Evolutionary conservation across 2,113 vertebrate genomes (phyloP), one percentile per base, ranked within the genome.

Genomic region (Menidia beryllina): DNA sequence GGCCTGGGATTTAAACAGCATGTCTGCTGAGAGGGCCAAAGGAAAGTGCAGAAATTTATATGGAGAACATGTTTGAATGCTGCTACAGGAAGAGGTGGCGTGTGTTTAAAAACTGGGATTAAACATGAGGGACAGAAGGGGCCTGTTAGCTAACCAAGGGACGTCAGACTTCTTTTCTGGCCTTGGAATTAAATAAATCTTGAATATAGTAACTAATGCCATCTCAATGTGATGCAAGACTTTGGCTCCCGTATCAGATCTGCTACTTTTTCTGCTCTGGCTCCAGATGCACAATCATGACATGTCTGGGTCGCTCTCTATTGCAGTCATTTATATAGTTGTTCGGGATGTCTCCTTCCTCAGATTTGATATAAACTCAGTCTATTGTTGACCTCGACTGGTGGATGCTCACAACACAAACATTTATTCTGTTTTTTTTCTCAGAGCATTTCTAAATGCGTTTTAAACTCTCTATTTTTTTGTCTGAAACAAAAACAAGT

Each of bases 201-300:
- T 79, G 86, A 79, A 88, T 69, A 56, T 79, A 83, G 70, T 56
- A 27, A 21, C 51, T 80, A 72, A 85, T 77, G 65, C 10, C 74
- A 72, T 84, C 23, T 69, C 41, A 76, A 71, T 73, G 61, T 58
- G 65, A 84, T 77, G 61, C 41, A 59, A 67, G 55, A 63, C 54
- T 38, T 51, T 12, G 1, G 55, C 70, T 69, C 57, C 77, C 34
- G 27, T 61, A 71, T 49, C 58, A 57, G 51, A 51, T 26, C 21
- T 3, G 49, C 58, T 54, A 23, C 54, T 75, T 73, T 85, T 85
- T 76, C 63, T 78, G 68, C 53, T 24, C 56, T 60, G 79, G 62
- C 79, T 76, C 43, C 25, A 65, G 8, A 71, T 62, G 30, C 30
- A 55, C 26, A 76, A 61, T 77, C 45, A 66, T 87, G 77, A 82